These are phyloP conservation scores for Laothoe populi DNA, from an alignment of 2,888 invertebrate genomes.

Conservation along the genomic window DNA sequence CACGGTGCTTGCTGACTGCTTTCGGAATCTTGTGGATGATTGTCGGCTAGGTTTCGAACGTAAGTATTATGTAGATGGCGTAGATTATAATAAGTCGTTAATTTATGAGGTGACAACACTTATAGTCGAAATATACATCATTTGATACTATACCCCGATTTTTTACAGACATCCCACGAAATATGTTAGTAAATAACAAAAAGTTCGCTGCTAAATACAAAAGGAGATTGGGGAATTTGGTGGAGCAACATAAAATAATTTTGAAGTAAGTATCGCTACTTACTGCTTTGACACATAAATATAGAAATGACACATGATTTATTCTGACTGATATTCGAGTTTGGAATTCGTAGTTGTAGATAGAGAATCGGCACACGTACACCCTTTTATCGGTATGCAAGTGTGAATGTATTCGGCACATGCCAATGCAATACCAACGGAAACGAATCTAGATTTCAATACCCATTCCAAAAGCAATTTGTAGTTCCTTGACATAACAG, in stretches of 20 bases:
- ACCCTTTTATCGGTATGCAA: background rate
- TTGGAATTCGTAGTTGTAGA: background rate
- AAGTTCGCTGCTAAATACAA: slow-evolving; percentile 52
- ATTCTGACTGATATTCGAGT: too few species aligned
- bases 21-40: slow-evolving; percentile 61
- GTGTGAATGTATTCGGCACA: background rate
- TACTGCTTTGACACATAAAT: background rate
- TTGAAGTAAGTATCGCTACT: slow-evolving; percentile 54
- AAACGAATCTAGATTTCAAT: slow-evolving; percentile 3
- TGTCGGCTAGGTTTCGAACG: slow-evolving; percentile 51
- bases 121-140: too few species aligned
- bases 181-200: slow-evolving; percentile 47
- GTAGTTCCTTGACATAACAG: slow-evolving; percentile 5
- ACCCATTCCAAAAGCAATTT: background rate
- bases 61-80: too few species aligned
- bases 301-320: too few species aligned
- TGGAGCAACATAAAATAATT: slow-evolving; percentile 66
- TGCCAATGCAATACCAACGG: background rate
- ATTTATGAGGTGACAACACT: too few species aligned
- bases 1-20: slow-evolving; percentile 63
- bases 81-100: too few species aligned
- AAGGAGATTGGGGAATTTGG: slow-evolving; percentile 58
- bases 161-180: slow-evolving; percentile 49
- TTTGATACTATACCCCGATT: too few species aligned
- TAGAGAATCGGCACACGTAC: background rate